These are phyloP conservation scores for Myotis brandtii DNA, from an alignment of 2,113 vertebrate genomes.

Conservation along the genomic window DNA sequence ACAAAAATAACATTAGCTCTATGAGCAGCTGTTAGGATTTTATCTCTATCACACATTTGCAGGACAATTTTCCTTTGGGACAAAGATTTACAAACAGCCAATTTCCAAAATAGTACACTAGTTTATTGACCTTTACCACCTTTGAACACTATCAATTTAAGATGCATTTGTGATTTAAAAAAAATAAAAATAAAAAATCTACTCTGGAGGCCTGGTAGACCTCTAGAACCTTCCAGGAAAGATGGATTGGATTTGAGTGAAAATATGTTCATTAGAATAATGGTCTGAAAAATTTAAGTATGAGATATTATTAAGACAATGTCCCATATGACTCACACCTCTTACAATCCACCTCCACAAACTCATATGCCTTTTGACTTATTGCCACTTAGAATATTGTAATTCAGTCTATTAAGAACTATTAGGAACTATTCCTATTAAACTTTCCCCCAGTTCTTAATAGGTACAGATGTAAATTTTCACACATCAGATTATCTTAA, in stretches of 20 bases:
- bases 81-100: neutral
- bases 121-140: conserved; percentile 25
- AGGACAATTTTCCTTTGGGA: conserved; percentile 50
- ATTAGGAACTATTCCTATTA: neutral
- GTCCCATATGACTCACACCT: neutral
- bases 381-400: neutral
- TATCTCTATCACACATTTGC: neutral
- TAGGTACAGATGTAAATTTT: conserved; percentile 30
- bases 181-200: neutral
- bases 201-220: conserved; percentile 28
- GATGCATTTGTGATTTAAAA: neutral
- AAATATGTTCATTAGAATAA: conserved; percentile 58
- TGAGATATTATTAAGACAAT: conserved; percentile 45
- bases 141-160: conserved; percentile 39
- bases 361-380: neutral
- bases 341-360: conserved; percentile 4
- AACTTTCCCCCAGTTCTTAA: neutral
- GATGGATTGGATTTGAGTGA: conserved; percentile 14
- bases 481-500: neutral
- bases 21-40: neutral
- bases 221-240: conserved; percentile 54
- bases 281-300: conserved; percentile 13
- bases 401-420: neutral
- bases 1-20: conserved; percentile 56
- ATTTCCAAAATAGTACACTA: conserved; percentile 27